phyloP scores from a whole-genome alignment of 1,140 invertebrate species.

The Stegodyphus mimosarum region DNA sequence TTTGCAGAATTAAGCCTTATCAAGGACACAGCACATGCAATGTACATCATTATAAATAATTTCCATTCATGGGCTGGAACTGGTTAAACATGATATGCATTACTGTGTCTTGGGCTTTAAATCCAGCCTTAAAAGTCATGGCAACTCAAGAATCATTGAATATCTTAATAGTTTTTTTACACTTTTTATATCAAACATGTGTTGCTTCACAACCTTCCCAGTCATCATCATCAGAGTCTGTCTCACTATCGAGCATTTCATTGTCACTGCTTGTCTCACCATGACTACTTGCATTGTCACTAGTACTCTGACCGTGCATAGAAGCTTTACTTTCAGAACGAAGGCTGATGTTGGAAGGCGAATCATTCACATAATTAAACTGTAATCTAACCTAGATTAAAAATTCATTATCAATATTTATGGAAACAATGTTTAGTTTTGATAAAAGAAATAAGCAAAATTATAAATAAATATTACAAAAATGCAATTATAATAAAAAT shows the following conservation, averaged over 20 bases:
- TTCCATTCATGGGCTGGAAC: neutral
- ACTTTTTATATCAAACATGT: slow-evolving; percentile 53
- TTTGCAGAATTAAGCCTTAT: neutral
- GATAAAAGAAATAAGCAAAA: no score
- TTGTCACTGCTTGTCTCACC: slow-evolving; percentile 59
- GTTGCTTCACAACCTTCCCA: slow-evolving; percentile 61
- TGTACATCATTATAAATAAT: neutral
- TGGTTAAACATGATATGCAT: slow-evolving; percentile 3
- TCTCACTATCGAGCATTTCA: slow-evolving; percentile 61
- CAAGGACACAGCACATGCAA: neutral
- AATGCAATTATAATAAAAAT: no score
- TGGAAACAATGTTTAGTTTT: no score
- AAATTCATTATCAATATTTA: no score
- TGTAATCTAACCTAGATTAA: slow-evolving; percentile 48
- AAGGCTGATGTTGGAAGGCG: slow-evolving; percentile 18
- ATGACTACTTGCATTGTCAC: slow-evolving; percentile 52
- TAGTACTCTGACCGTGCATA: slow-evolving; percentile 18
- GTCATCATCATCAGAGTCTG: slow-evolving; percentile 62
- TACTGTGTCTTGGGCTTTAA: neutral
- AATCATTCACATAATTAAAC: slow-evolving; percentile 52
- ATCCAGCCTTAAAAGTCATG: neutral
- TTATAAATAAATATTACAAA: no score
- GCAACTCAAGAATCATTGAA: neutral
- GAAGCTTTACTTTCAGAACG: neutral
- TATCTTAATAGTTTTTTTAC: slow-evolving; percentile 27